Evolutionary conservation across 2,113 vertebrate genomes (phyloP), one percentile per base, ranked within the genome.

Genomic region (Tetrax tetrax): DNA sequence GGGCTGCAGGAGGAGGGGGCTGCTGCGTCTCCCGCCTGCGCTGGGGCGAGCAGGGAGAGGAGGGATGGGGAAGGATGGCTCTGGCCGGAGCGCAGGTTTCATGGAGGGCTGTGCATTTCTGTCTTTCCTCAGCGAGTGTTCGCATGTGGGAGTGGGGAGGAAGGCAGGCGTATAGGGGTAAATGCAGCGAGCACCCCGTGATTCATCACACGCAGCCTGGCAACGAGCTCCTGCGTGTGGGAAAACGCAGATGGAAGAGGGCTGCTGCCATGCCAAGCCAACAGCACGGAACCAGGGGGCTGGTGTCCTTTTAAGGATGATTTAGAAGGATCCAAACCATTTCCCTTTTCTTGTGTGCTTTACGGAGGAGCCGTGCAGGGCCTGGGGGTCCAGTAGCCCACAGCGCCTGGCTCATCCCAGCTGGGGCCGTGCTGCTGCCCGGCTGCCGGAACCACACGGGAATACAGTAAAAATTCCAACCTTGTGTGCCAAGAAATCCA

Each of bases 181-280:
- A 71, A 47, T 5, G 70, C 24, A 4, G 64, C 57, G 59, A 94
- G 77, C 66, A n/a, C 84, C 82, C 90, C 14, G 0, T 85, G 95
- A 96, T 87, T 90, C 95, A 95, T 59, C 16, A 0, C 82, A 15
- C 2, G 85, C 92, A 95, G 90, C 95, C 93, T 93, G 93, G 93
- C 93, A 96, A 92, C 82, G 9, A 47, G 85, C 79, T 80, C 47
- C 66, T 48, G 37, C 9, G 71, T 0, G 24, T 72, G 54, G 94
- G 61, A 65, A 83, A 84, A 63, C 65, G 29, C 84, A 93, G 92
- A 96, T 54, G 75, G 93, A 59, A 19, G 63, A 78, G 90, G 27
- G 70, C 75, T 77, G 85, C 76, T 47, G 89, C 38, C 14, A 5
- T 5, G 4, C 64, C 0, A 2, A 89, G 37, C 63, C 78, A 22